These are phyloP conservation scores for Sisor rabdophorus DNA, from an alignment of 2,113 vertebrate species.

Conservation along the genomic window DNA sequence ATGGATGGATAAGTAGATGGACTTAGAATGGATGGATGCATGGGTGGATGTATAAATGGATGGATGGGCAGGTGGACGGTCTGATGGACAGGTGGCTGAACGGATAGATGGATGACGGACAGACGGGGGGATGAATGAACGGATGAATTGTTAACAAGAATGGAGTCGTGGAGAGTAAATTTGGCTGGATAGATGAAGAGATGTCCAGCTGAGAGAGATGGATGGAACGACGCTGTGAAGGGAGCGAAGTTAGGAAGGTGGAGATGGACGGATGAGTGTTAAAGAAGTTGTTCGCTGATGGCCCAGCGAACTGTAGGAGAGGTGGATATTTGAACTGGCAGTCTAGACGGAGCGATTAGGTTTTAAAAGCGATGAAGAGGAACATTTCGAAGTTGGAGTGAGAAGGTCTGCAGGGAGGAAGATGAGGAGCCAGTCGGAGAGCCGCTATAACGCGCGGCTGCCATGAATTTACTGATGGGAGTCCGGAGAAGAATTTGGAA, in stretches of 20 bases:
- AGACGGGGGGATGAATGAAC: background rate
- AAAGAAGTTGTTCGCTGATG: background rate
- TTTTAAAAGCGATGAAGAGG: background rate
- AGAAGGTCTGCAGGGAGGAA: background rate
- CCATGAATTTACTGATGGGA: background rate
- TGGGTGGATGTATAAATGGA: background rate
- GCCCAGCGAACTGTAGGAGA: no score
- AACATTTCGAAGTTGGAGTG: background rate
- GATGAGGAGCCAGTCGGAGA: background rate
- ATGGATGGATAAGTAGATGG: background rate
- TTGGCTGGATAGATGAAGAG: background rate
- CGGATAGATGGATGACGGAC: background rate
- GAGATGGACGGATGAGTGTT: background rate
- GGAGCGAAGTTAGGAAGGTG: background rate
- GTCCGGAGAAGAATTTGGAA: slow-evolving; percentile 7
- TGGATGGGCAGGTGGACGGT: background rate
- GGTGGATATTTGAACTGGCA: background rate
- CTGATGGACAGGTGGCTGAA: background rate
- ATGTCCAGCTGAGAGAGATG: background rate
- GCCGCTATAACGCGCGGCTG: background rate
- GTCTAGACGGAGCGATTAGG: background rate
- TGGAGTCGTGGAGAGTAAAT: background rate
- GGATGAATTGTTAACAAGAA: background rate
- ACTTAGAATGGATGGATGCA: background rate
- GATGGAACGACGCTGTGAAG: background rate